Evolutionary conservation across 2,888 invertebrate species (phyloP), one percentile per base, ranked within the genome.

Genomic region (Tillus elongatus): DNA sequence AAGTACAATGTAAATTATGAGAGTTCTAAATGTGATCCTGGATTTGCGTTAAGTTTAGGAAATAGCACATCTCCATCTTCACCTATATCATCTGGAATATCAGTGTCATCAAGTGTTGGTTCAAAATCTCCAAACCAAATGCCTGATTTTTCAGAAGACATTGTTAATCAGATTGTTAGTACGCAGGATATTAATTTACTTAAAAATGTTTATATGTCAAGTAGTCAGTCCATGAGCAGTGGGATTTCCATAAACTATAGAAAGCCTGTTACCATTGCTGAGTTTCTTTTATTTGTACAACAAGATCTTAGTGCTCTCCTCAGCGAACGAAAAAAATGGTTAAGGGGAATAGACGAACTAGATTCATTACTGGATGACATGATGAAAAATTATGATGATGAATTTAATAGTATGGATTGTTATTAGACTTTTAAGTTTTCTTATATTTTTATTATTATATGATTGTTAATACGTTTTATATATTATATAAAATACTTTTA

Each of bases 311-410:
- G 77, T 49, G 62, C 65, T 24, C 62, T 77, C 8, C 64, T 82
- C 1, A 69, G 72, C 10, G 71, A 77, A 37, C 77, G 76, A 46
- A 71, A 65, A 33, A 71, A 74, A 34, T 85, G 85, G 84, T 68
- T 79, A 24, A 70, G 76, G 14, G 75, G 76, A 30, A 74, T 77
- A n/a, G 79, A 75, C 48, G 72, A 73, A n/a, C n/a, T 85, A 10
- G 72, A 74, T 2, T 83, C 84, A 0, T 66, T 85, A 3, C 60
- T 87, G 2, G 84, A 86, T 51, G 86, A 87, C 58, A 79, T 86
- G 43, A 58, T 83, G 13, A 73, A 75, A 6, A 69, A 75, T 35
- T 74, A 78, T 49, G 70, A 74, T 26, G 71, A 75, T 40, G 73
- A 77, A 42, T 64, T 73, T 0, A 80, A 80, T 52, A 66, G 69